Percentiles rank a stretch among this genome's conserved stretches.
Conservation (phyloP, 2,113 vertebrate genomes). For the Serinus canaria region DNA sequence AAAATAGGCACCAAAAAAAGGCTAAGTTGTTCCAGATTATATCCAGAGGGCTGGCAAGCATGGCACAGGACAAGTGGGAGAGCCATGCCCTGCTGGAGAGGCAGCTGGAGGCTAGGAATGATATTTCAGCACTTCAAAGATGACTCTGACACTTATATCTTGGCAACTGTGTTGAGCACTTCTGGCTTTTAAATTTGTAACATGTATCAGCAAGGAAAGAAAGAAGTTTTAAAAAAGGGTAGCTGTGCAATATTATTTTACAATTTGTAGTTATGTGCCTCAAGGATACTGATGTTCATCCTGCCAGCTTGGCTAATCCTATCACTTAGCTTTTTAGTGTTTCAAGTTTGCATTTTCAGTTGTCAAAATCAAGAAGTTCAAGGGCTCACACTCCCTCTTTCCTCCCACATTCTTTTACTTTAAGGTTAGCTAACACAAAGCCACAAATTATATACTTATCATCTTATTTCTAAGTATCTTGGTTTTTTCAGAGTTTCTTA, state of each 20-base stretch:
- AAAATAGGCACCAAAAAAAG: constrained; percentile 11
- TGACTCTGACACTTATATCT: not conserved
- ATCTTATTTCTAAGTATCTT: not conserved
- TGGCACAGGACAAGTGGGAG: not conserved
- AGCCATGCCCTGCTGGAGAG: not conserved
- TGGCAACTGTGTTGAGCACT: not conserved
- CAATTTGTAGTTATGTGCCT: not conserved
- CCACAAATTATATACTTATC: not conserved
- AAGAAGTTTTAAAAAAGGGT: not conserved
- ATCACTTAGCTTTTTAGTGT: not conserved
- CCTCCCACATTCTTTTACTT: not conserved
- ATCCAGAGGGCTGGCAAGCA: not conserved
- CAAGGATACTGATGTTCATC: not conserved
- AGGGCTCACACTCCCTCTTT: not conserved
- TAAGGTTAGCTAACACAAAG: not conserved
- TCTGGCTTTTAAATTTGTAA: not conserved
- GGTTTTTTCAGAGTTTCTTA: not conserved
- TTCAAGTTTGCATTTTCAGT: not conserved
- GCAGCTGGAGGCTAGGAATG: not conserved
- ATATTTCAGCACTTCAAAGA: not conserved
- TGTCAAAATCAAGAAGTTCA: not conserved
- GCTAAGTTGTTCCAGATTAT: not conserved
- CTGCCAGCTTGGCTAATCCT: not conserved
- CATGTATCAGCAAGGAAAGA: not conserved
- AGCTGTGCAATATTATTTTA: not conserved